Conservation (phyloP, 1,140 invertebrate species). For the Lordiphosa mommai region DNA sequence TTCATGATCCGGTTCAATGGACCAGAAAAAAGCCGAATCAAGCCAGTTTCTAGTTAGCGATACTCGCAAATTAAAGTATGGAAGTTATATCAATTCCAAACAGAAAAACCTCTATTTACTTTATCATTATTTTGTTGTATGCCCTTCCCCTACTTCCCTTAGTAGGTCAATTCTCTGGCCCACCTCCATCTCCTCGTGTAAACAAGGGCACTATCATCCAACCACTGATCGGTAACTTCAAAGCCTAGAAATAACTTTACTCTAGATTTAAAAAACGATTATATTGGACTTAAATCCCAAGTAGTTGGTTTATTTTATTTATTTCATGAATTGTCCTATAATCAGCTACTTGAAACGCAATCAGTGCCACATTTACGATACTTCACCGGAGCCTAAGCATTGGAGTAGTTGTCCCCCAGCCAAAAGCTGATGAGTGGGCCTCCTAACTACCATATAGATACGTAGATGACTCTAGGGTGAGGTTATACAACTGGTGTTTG, state of each 20-base stretch:
- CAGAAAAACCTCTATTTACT: background rate
- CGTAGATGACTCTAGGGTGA: slow-evolving; percentile 23
- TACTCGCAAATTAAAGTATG: too few relatives aligned
- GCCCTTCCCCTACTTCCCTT: slow-evolving; percentile 32
- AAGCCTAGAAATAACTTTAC: slow-evolving; percentile 66
- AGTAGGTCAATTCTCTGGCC: slow-evolving; percentile 51
- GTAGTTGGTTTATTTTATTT: slow-evolving; percentile 31
- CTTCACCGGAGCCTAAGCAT: slow-evolving; percentile 41
- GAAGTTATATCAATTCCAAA: too few relatives aligned
- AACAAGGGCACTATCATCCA: slow-evolving; percentile 11
- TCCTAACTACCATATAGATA: background rate
- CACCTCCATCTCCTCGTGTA: slow-evolving; percentile 1
- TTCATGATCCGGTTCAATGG: too few relatives aligned
- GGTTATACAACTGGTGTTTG: slow-evolving; percentile 63
- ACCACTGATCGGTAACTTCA: slow-evolving; percentile 40
- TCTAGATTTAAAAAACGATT: slow-evolving; percentile 76
- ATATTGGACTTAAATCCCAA: slow-evolving; percentile 67
- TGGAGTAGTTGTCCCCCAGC: slow-evolving; percentile 31
- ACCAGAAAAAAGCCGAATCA: too few relatives aligned
- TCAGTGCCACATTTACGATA: slow-evolving; percentile 63
- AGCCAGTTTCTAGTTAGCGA: too few relatives aligned
- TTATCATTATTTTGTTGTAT: slow-evolving; percentile 1
- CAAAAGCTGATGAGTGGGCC: background rate
- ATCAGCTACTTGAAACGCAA: slow-evolving; percentile 60
- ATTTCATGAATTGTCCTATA: slow-evolving; percentile 34